Evolutionary conservation across 2,113 vertebrate genomes (phyloP).

Genomic region (Pomatostomus ruficeps): DNA sequence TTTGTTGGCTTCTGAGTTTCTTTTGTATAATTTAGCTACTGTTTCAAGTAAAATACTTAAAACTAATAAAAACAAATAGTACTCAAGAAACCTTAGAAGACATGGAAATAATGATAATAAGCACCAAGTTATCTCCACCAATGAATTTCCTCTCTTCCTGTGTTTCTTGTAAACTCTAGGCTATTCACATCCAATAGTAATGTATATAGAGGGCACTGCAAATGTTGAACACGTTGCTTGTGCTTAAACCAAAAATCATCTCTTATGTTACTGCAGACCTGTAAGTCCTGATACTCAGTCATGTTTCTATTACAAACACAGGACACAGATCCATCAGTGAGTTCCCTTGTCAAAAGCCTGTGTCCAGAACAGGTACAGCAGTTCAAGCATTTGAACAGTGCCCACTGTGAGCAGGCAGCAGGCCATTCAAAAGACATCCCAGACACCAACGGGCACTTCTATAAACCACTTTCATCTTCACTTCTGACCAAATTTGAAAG

Average conservation of each 20-base stretch:
- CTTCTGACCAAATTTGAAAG: neutral
- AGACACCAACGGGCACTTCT: neutral
- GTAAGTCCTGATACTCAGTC: neutral
- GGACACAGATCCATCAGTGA: neutral
- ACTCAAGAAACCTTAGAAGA: neutral
- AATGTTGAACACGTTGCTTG: neutral
- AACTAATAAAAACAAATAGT: neutral
- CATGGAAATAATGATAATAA: neutral
- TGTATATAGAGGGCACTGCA: neutral
- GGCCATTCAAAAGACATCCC: neutral
- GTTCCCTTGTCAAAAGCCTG: neutral
- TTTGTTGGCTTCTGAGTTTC: neutral
- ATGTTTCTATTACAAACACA: neutral
- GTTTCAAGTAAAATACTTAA: neutral
- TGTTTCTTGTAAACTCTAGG: neutral
- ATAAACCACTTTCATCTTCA: neutral
- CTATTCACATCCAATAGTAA: neutral
- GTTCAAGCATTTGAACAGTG: neutral
- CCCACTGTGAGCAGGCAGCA: neutral
- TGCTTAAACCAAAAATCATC: neutral
- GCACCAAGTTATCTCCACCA: neutral
- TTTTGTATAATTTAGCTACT: neutral
- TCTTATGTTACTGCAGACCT: neutral
- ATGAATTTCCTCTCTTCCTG: neutral
- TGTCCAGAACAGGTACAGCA: neutral